Base-by-base conservation (phyloP, 2,888 invertebrate genomes). In the Papilio protenor region DNA sequence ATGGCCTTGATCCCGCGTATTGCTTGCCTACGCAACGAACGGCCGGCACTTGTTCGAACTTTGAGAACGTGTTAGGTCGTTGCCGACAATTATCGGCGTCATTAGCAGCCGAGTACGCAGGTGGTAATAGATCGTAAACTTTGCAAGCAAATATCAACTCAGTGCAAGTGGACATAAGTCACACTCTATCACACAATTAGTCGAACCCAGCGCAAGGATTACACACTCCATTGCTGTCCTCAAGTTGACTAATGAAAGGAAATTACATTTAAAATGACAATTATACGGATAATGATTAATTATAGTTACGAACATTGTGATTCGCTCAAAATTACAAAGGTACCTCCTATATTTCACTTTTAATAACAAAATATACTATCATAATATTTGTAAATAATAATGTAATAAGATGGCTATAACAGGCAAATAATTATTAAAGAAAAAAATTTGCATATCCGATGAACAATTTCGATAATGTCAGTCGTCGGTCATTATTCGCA, bases 1-100 rank as follows among this genome's bases (percentile, higher is more conserved):
- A 83, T 80, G 87, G 83, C 91, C 91, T 91, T 92, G 91, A 87
- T 89, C 88, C 84, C 81, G 82, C 77, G 78, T 80, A 75, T 79
- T 80, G 64, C 69, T 80, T 77, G 75, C 80, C 78, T 76, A 77
- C 80, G 70, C 77, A 79, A 75, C 64, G 27, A 79, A 75, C 64
- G 49, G 64, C 64, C 59, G 73, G 49, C 76, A 79, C 76, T 77
- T 66, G 73, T 21, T 73, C 73, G 57, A 66, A 66, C 47, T 77
- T 75, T 73, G 72, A 59, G 57, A 71, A 71, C 74, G 74, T 75
- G 75, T 72, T 72, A 64, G 52, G 64, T 75, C 14, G 71, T 72
- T 33, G 55, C 18, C 40, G 61, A 55, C 71, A 78, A 72, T 72
- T 61, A 55, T 71, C 23, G 23, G 14, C 27, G 57, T 47, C 23